phyloP scores from a whole-genome alignment of 2,113 vertebrate genomes.

The Protobothrops flavoviridis region DNA sequence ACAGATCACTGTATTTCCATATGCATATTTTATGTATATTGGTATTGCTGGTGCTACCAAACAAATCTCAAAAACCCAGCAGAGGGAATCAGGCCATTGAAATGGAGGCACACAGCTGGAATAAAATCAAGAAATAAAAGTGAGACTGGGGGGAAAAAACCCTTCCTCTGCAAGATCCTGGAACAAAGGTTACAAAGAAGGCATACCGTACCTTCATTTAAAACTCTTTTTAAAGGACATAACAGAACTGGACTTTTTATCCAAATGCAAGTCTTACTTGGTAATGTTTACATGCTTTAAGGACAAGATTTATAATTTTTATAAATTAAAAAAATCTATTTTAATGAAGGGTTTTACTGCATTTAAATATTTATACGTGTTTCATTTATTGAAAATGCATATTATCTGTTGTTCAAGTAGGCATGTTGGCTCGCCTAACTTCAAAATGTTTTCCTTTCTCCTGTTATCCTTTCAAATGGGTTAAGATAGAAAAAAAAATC shows the following conservation, averaged over 20 bases:
- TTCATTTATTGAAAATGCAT: constrained; percentile 7
- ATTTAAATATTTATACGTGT: constrained; percentile 53
- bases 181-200: not conserved
- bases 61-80: constrained; percentile 52
- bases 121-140: constrained; percentile 62
- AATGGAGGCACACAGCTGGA: constrained; percentile 40
- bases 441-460: not conserved
- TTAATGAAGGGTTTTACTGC: constrained; percentile 67
- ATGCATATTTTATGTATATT: constrained; percentile 88
- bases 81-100: constrained; percentile 43
- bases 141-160: constrained; percentile 52
- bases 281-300: constrained; percentile 45
- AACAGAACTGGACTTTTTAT: constrained; percentile 46
- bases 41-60: constrained; percentile 75
- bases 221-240: constrained; percentile 45
- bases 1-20: constrained; percentile 92
- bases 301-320: constrained; percentile 43
- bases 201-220: constrained; percentile 29
- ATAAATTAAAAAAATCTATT: constrained; percentile 58
- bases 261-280: constrained; percentile 26
- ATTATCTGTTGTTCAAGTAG: not conserved
- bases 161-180: not conserved
- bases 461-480: not conserved
- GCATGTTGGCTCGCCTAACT: constrained; percentile 16
- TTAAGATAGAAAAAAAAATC: not conserved